phyloP scores from a whole-genome alignment of 2,797 vertebrate species.

The Acipenser transmontanus region DNA sequence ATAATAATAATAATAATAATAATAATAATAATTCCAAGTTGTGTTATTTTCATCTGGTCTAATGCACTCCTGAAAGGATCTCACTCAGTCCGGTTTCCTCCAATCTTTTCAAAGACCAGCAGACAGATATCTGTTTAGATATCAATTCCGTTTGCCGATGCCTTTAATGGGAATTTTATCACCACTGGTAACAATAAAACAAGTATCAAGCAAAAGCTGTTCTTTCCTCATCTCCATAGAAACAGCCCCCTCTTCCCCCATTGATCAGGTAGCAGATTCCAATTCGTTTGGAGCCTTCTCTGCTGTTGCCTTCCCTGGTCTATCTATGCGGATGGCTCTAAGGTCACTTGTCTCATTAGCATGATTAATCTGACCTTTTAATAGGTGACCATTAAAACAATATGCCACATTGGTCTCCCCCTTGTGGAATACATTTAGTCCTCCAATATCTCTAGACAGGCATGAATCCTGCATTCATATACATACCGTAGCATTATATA shows the following conservation, averaged over 20 bases:
- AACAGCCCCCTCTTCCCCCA: not conserved
- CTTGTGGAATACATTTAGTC: no score
- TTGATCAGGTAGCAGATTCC: not conserved
- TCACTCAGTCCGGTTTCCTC: no score
- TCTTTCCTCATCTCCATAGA: not conserved
- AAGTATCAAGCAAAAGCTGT: not conserved
- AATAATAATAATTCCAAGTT: no score
- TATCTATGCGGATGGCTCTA: not conserved
- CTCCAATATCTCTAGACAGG: no score
- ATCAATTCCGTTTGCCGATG: not conserved
- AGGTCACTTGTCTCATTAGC: conserved; percentile 1
- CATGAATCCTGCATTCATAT: no score
- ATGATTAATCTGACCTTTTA: not conserved
- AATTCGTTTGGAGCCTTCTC: no score
- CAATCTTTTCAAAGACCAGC: not conserved
- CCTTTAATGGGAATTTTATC: conserved; percentile 28
- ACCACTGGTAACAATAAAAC: conserved; percentile 56
- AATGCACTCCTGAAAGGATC: no score
- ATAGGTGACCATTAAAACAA: not conserved
- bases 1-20: no score
- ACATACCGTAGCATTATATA: no score
- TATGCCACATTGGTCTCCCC: not conserved
- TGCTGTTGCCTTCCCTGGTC: not conserved
- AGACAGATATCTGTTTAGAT: not conserved
- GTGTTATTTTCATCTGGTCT: no score